Conservation (phyloP, 2,797 vertebrate genomes). For the Psittacula derbiana region DNA sequence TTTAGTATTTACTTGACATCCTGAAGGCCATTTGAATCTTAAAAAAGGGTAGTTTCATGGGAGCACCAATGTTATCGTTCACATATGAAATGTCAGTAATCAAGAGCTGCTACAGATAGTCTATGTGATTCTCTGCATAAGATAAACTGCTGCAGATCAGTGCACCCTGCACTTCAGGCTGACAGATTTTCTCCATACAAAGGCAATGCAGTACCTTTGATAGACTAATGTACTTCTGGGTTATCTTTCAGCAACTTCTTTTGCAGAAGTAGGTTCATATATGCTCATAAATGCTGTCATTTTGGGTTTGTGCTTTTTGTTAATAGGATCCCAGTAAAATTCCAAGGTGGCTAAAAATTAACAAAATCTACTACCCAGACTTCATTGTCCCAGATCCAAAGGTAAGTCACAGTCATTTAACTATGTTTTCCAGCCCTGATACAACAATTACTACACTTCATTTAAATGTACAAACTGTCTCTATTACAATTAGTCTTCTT, state of each 20-base stretch:
- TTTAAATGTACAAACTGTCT: background rate
- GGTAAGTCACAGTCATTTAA: conserved; percentile 74
- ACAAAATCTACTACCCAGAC: conserved; percentile 98
- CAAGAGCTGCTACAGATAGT: background rate
- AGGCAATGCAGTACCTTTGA: background rate
- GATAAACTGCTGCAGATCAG: background rate
- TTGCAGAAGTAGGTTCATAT: background rate
- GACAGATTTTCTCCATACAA: background rate
- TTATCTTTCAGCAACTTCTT: background rate
- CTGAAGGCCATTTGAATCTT: background rate
- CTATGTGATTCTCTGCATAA: background rate
- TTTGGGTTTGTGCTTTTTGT: background rate
- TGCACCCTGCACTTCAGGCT: too few relatives aligned
- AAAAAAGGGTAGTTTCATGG: background rate
- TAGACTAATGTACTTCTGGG: background rate
- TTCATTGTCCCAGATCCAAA: conserved; percentile 94
- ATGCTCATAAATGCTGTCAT: accelerated
- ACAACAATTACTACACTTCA: background rate
- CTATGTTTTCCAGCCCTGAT: background rate
- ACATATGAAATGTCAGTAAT: background rate
- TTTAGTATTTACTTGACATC: background rate
- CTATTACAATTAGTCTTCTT: background rate
- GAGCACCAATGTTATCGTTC: background rate
- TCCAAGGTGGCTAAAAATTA: conserved; percentile 93
- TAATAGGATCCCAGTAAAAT: conserved; percentile 94